Base-by-base conservation (phyloP, 2,797 vertebrate genomes). In the Columba guinea region DNA sequence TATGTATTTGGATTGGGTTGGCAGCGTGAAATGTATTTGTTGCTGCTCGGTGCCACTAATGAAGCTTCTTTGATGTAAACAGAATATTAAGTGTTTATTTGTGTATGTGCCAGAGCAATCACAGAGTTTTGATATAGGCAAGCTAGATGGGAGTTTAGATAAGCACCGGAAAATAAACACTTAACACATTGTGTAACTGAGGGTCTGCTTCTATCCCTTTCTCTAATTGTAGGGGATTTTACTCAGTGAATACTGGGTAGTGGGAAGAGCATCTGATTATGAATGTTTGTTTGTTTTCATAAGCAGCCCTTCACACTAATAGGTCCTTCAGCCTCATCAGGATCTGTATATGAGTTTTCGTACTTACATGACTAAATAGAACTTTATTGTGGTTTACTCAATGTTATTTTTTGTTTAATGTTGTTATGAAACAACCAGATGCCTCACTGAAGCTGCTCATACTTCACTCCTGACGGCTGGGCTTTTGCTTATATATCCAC, bases 1-100 rank as follows among this genome's bases (percentile, higher is more conserved):
- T 94, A 41, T 11, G 10, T 84, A 34, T 91, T 91, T 92, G 58
- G 76, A 56, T 65, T 73, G 49, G 62, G 46, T 71, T 87, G 94
- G 68, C 78, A 95, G 82, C 9, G 1, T 71, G 68, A 83, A 77
- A 95, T 89, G 39, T 88, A 75, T 93, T 96, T 86, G 17, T 59
- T 92, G 59, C 82, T 88, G 65, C 91, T 92, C 1, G 0, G 26
- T 94, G 84, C 65, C 65, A 62, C 82, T 96, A 96, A 94, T 78
- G 92, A 91, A 87, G 23, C 52, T 73, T 58, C 71, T 93, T 83
- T 75, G 89, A 55, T 75, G 73, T 91, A 95, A 92, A 92, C 76
- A 70, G 79, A 94, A 73, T 91, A 83, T 87, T 85, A 96, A 95
- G 49, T 89, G 68, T 94, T 94, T 92, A 90, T 87, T 89, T 94